A percentile compares a stretch with the other conserved stretches of the same genome.
These are phyloP conservation scores for Mayetiola destructor DNA, from an alignment of 2,888 invertebrate genomes.

Conservation along the genomic window DNA sequence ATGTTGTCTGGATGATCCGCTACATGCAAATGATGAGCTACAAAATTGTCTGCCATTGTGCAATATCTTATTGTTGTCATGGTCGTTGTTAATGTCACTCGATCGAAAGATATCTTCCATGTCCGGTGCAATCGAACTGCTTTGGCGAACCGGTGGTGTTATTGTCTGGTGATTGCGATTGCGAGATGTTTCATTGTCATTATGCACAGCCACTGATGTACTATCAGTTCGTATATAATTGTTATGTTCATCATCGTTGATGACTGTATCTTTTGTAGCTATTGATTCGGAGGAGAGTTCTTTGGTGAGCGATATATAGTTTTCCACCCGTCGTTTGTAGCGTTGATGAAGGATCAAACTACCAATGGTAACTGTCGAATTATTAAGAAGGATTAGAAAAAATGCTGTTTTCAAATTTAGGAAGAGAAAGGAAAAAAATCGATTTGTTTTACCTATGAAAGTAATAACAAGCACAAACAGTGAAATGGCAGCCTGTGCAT, in stretches of 20 bases:
- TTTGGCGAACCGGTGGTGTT: slow-evolving; percentile 13
- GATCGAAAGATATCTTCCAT: slow-evolving; percentile 44
- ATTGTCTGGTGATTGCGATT: not conserved
- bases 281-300: slow-evolving; percentile 31
- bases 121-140: slow-evolving; percentile 39
- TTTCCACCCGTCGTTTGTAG: slow-evolving; percentile 54
- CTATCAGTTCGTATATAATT: slow-evolving; percentile 18
- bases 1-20: slow-evolving; percentile 35
- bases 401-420: not conserved
- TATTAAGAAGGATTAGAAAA: not conserved
- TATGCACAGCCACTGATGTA: not conserved
- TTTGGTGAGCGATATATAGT: slow-evolving; percentile 45
- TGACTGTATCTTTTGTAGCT: not conserved
- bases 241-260: slow-evolving; percentile 18
- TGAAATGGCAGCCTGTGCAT: slow-evolving; percentile 61
- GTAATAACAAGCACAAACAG: slow-evolving; percentile 62
- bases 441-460: slow-evolving; percentile 58
- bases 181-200: not conserved
- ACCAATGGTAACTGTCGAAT: slow-evolving; percentile 62
- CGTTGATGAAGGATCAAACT: slow-evolving; percentile 72
- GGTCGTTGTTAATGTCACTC: not conserved
- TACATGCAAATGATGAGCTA: slow-evolving; percentile 39
- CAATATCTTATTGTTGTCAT: not conserved
- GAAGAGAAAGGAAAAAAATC: not conserved
- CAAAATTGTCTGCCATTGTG: slow-evolving; percentile 25